Evolutionary conservation across 2,888 invertebrate species (phyloP), one percentile per base, ranked within the genome.

Genomic region (Drosophila cognata): DNA sequence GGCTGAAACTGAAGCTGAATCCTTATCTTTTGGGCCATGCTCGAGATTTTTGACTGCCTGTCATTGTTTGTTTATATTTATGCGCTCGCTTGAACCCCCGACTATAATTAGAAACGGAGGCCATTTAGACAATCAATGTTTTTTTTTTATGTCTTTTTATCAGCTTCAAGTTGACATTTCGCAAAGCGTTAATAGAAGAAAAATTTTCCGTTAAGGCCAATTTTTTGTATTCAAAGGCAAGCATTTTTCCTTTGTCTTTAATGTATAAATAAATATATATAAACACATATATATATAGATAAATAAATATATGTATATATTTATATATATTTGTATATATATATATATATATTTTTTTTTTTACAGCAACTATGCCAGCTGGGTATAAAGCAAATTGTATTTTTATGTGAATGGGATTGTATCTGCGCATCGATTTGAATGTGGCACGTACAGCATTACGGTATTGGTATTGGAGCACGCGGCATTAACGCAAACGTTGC

Each of bases 31-130:
- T 46, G 53, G 80, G 69, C 69, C 69, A 74, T 62, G 67, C 65
- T 79, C 41, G 25, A 38, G 38, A 63, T 33, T 61, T 31, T 48
- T 68, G 60, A 46, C 29, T 51, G 43, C 48, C 35, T 18, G 53
- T 8, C 31, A 38, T 71, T 85, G 89, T 88, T 90, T 90, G 81
- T 88, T 88, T 88, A 86, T 85, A 85, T 86, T 85, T 85, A 88
- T 86, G 87, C 81, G 84, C 73, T 56, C 67, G 73, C 89, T 68
- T 73, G 85, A 66, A 56, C 65, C 71, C 71, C 65, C 74, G 77
- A 53, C 72, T 74, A 88, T 72, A 86, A 82, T 86, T 83, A 90
- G 74, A 88, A 74, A 71, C 60, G 69, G 59, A 73, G 77, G 64
- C 62, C 66, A 77, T 62, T 74, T 56, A 41, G 57, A 56, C 69